phyloP scores from a whole-genome alignment of 2,797 vertebrate species.

The Thunnus albacares region DNA sequence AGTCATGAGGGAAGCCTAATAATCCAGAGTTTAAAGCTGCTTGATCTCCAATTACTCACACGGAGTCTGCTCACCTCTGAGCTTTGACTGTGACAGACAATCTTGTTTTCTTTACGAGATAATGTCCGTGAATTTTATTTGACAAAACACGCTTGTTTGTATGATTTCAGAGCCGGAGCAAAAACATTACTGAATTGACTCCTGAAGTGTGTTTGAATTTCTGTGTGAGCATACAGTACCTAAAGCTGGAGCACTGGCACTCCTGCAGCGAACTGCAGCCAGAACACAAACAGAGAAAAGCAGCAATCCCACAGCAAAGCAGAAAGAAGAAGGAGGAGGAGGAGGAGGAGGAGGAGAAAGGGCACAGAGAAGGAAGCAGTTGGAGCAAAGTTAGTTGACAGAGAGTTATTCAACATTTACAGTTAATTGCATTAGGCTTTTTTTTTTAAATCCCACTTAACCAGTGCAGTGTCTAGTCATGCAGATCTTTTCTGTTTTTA shows the following conservation, averaged over 20 bases:
- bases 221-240: constrained; percentile 89
- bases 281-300: constrained; percentile 80
- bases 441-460: neutral
- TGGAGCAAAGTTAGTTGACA: constrained; percentile 55
- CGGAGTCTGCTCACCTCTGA: constrained; percentile 45
- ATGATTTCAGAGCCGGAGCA: constrained; percentile 6
- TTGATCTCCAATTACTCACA: constrained; percentile 38
- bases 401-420: constrained; percentile 17
- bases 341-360: neutral
- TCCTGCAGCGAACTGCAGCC: constrained; percentile 94
- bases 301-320: constrained; percentile 41
- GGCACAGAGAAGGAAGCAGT: constrained; percentile 44
- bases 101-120: constrained; percentile 26
- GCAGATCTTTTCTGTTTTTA: neutral
- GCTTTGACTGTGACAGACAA: constrained; percentile 19
- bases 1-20: constrained; percentile 55
- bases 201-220: constrained; percentile 20
- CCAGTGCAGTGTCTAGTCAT: neutral
- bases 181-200: neutral
- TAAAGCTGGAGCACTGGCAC: constrained; percentile 95
- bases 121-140: constrained; percentile 18
- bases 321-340: constrained; percentile 22
- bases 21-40: constrained; percentile 47
- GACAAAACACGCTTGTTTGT: constrained; percentile 21
- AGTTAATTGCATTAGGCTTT: neutral